Conservation (phyloP, 2,888 invertebrate species). For the Tetanocera ferruginea region DNA sequence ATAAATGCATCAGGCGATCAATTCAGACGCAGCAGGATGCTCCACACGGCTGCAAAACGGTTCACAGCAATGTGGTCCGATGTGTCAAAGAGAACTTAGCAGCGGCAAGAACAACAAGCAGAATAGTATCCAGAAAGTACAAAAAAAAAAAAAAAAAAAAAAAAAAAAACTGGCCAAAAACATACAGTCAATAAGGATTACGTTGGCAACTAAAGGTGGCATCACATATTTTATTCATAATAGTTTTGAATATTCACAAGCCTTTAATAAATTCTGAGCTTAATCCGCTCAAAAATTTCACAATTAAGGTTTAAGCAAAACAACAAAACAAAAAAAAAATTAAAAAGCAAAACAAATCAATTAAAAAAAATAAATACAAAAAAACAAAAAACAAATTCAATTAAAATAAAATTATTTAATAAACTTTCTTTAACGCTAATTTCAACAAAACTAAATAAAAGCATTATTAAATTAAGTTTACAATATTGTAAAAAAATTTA, state of each 20-base stretch:
- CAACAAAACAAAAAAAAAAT: not conserved
- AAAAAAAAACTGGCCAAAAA: not conserved
- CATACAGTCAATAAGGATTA: conserved; percentile 37
- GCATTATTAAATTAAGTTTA: too few species aligned
- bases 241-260: conserved; percentile 1
- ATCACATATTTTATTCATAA: not conserved
- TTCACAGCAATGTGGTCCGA: conserved; percentile 15
- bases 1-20: conserved; percentile 33
- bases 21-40: conserved; percentile 36
- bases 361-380: too few species aligned
- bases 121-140: not conserved
- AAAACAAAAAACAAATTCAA: too few species aligned
- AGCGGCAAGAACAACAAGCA: not conserved
- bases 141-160: not conserved
- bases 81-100: not conserved
- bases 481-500: too few species aligned
- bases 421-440: too few species aligned
- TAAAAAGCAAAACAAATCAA: too few species aligned
- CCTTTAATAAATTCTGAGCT: conserved; percentile 32
- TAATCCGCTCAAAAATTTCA: conserved; percentile 24
- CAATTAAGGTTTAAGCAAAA: not conserved
- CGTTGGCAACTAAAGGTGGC: conserved; percentile 2
- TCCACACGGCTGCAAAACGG: not conserved
- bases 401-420: too few species aligned
- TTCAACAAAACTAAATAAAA: too few species aligned